These are phyloP conservation scores for Gymnoscopelus microlampas DNA, from an alignment of 2,797 vertebrate genomes.

Conservation along the genomic window DNA sequence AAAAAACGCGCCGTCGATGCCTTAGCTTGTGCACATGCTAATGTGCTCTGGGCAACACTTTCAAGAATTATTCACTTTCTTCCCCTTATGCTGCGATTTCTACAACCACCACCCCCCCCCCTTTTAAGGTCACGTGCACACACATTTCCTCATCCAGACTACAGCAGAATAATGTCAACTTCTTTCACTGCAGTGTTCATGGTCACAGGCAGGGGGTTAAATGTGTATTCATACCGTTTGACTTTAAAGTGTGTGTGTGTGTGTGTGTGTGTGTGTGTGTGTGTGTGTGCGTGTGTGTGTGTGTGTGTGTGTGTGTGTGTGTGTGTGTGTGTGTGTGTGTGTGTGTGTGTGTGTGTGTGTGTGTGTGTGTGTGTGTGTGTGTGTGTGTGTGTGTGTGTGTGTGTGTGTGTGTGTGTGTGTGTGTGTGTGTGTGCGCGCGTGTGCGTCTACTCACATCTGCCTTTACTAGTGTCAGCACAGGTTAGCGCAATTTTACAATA, in stretches of 20 bases:
- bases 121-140: slow-evolving; percentile 58
- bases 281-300: slow-evolving; percentile 1
- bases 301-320: slow-evolving; percentile 9
- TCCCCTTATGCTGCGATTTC: slow-evolving; percentile 58
- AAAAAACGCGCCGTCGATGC: slow-evolving; percentile 24
- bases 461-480: too few relatives aligned
- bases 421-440: too few relatives aligned
- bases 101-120: slow-evolving; percentile 40
- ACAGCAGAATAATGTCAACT: slow-evolving; percentile 39
- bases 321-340: slow-evolving; percentile 1
- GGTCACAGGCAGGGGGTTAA: slow-evolving; percentile 33
- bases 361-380: too few relatives aligned
- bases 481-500: too few relatives aligned
- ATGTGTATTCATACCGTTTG: not conserved
- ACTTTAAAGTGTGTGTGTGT: not conserved
- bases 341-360: too few relatives aligned
- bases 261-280: not conserved
- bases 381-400: too few relatives aligned
- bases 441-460: too few relatives aligned
- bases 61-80: slow-evolving; percentile 72
- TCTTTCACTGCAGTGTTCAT: slow-evolving; percentile 33
- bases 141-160: slow-evolving; percentile 39
- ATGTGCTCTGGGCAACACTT: slow-evolving; percentile 68
- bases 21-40: slow-evolving; percentile 64
- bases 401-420: too few relatives aligned